Evolutionary conservation across 1,140 invertebrate species (phyloP).

Genomic region (Tigriopus japonicus): DNA sequence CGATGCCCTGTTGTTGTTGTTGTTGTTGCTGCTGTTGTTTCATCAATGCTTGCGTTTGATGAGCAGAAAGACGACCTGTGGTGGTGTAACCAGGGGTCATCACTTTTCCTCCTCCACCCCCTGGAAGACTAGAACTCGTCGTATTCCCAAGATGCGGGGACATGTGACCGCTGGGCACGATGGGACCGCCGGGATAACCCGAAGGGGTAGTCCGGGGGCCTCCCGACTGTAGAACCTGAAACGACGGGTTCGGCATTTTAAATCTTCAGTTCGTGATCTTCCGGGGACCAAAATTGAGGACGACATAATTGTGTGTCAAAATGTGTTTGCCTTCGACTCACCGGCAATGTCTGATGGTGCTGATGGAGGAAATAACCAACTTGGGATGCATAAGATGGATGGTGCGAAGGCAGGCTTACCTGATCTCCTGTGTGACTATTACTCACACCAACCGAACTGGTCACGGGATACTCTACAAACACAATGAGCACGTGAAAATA

Average conservation of each 20-base stretch:
- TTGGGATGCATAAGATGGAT: constrained; percentile 9
- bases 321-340: too few relatives aligned
- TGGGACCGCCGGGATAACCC: constrained; percentile 12
- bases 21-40: neutral
- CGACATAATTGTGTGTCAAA: too few relatives aligned
- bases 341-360: neutral
- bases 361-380: constrained; percentile 9
- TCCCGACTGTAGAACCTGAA: constrained; percentile 6
- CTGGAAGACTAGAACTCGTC: neutral
- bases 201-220: constrained; percentile 13
- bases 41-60: neutral
- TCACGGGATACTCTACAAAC: too few relatives aligned
- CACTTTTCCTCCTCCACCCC: neutral
- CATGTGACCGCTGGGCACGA: constrained; percentile 6
- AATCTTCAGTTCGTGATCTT: too few relatives aligned
- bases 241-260: neutral
- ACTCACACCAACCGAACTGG: too few relatives aligned
- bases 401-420: neutral
- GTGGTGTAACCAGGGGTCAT: neutral
- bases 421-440: too few relatives aligned
- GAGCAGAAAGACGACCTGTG: neutral
- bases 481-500: too few relatives aligned
- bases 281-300: too few relatives aligned
- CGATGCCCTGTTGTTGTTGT: too few relatives aligned
- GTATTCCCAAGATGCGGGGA: neutral